These are phyloP conservation scores for Pao palembangensis DNA, from an alignment of 2,113 vertebrate species.

Conservation along the genomic window DNA sequence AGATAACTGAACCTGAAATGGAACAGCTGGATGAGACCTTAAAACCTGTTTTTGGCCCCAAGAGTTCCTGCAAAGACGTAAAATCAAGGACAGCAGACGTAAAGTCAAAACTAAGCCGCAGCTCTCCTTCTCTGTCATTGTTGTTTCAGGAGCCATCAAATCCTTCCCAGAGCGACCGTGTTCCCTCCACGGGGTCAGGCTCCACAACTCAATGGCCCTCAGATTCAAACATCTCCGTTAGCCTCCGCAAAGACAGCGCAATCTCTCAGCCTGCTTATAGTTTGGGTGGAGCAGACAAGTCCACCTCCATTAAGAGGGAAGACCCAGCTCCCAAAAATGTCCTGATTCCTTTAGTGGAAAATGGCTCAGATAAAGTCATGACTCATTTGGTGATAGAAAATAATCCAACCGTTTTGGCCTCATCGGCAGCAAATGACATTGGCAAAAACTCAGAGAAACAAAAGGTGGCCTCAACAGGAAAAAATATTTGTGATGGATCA, in stretches of 20 bases:
- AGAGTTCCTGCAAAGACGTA: slow-evolving; percentile 29
- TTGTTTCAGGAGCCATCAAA: slow-evolving; percentile 56
- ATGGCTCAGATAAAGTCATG: slow-evolving; percentile 1
- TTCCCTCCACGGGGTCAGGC: slow-evolving; percentile 19
- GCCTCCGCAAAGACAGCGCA: slow-evolving; percentile 35
- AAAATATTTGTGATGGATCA: slow-evolving; percentile 12
- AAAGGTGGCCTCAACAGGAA: slow-evolving; percentile 17
- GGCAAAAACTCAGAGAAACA: slow-evolving; percentile 25
- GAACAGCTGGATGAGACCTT: slow-evolving; percentile 60
- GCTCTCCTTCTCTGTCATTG: slow-evolving; percentile 68
- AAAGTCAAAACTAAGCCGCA: slow-evolving; percentile 67
- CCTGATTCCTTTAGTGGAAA: slow-evolving; percentile 13
- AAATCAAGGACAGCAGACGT: slow-evolving; percentile 49
- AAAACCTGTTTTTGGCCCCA: slow-evolving; percentile 39
- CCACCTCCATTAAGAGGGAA: slow-evolving; percentile 42
- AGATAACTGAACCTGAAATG: slow-evolving; percentile 85
- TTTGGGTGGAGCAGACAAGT: slow-evolving; percentile 26
- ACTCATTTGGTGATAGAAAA: slow-evolving; percentile 18
- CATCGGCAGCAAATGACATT: neutral
- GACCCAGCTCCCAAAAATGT: slow-evolving; percentile 2
- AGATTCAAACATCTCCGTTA: slow-evolving; percentile 57
- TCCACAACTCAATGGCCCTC: slow-evolving; percentile 51
- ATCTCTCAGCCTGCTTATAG: neutral
- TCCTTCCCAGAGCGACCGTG: slow-evolving; percentile 30
- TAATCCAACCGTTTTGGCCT: slow-evolving; percentile 3